Evolutionary conservation across 2,888 invertebrate species (phyloP), one percentile per base, ranked within the genome.

Genomic region (Sphinx pinastri): DNA sequence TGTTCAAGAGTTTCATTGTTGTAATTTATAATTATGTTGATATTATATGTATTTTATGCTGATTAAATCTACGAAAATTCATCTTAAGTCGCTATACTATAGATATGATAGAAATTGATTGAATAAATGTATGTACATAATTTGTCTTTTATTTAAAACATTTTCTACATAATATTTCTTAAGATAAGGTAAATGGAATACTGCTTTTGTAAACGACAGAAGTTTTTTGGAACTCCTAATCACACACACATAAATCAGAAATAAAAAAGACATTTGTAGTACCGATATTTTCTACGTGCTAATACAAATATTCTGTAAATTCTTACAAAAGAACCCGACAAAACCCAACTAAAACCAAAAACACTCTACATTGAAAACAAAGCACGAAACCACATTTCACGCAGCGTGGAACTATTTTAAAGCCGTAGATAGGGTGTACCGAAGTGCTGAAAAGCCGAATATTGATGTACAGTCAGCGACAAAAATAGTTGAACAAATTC

Each of bases 101-200:
- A 87, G 83, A 82, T 84, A 83, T 86, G 85, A 84, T 87, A 87
- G 84, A 83, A 81, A 78, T 86, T 47, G 63, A 63, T 78, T 76
- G 77, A 88, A 83, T 90, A 89, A 90, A 88, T 91, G 89, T 87
- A 90, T 88, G 88, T 90, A 89, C 83, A 89, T 90, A 69, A 69
- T 13, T 4, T 16, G 54, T 10, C 1, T 14, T 60, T 69, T 63
- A 54, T n/a, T 63, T 63, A n/a, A 47, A 38, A 19, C n/a, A 31
- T 19, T 19, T 38, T 8, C 13, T 51, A 8, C 47, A 47, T 47
- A 47, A 47, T 47, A 47, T 47, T 8, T 11, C 47, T 47, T 11
- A 47, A 8, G 47, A 47, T 11, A 47, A 47, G 3, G 12, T 47
- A 47, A 47, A 12, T 11, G 47, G 47, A 25, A 25, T 25, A 25